phyloP scores from a whole-genome alignment of 2,797 vertebrate genomes.

The Chrosomus eos region DNA sequence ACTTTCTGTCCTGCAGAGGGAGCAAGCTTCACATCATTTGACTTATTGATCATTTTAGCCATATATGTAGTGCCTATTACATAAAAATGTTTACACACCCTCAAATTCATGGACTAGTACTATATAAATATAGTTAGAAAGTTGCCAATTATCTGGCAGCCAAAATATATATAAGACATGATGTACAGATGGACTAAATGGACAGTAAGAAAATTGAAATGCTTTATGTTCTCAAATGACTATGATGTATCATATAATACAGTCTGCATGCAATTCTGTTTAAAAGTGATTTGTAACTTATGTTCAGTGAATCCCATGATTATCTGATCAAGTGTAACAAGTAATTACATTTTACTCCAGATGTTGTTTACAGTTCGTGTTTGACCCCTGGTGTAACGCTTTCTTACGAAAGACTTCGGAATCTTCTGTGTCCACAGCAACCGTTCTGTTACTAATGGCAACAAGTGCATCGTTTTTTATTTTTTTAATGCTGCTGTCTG shows the following conservation, averaged over 20 bases:
- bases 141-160: too few species aligned
- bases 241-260: neutral
- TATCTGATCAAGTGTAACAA: neutral
- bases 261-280: neutral
- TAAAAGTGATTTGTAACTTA: neutral
- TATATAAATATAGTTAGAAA: neutral
- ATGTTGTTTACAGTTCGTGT: slow-evolving; percentile 18
- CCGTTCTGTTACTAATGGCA: slow-evolving; percentile 57
- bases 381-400: slow-evolving; percentile 30
- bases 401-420: slow-evolving; percentile 23
- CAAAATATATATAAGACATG: neutral
- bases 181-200: neutral
- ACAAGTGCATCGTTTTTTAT: slow-evolving; percentile 11
- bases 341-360: slow-evolving; percentile 45
- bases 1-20: slow-evolving; percentile 5
- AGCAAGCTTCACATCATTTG: neutral
- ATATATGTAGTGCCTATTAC: neutral
- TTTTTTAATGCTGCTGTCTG: neutral
- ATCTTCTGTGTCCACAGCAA: slow-evolving; percentile 47
- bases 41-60: neutral
- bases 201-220: neutral
- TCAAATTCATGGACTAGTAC: neutral
- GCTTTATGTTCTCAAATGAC: neutral
- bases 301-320: neutral
- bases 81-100: neutral